Base-by-base conservation (phyloP, 2,797 vertebrate species). In the Spea hammondii region DNA sequence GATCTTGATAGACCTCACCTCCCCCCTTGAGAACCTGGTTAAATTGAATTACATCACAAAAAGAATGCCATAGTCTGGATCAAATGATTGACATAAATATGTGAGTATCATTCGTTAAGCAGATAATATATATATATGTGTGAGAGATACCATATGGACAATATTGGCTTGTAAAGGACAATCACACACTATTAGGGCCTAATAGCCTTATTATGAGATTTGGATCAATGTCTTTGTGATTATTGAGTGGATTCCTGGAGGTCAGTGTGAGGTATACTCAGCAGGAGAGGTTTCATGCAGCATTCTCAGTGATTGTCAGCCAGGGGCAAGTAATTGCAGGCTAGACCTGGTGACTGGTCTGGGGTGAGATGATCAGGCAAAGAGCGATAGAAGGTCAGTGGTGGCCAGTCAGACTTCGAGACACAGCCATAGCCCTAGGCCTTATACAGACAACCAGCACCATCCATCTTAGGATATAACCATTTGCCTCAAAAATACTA, bases 381-480 rank as follows among this genome's bases (percentile, higher is more conserved):
- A 65, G 72, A 68, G 67, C 59, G 51, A 72, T 59, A 60, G 70
- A 65, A 89, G 91, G 92, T 92, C 92, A 93, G 84, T 74, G 86
- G 87, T 88, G 86, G 86, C 88, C 87, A 89, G 89, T 88, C 89
- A 86, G 83, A 86, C 89, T 89, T 85, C 89, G 85, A 86, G 89
- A 92, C 89, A 91, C 89, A 86, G 86, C 88, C 89, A 92, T 93
- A 92, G 91, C 90, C 90, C 85, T 17, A 80, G 87, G 91, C 89
- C 89, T 89, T 91, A 92, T 90, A 90, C 79, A 65, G 87, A 76
- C 87, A 85, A 60, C 85, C 83, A 73, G 82, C 91, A 86, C 86
- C 89, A 92, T 92, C 92, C 91, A 91, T 93, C 92, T 93, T 90
- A 82, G 87, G 89, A 90, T 88, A 87, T 92, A 92, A 85, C 82